These are phyloP conservation scores for Beroe forskalii DNA, from an alignment of 37 sponge, comb jelly and placozoan species.

Conservation along the genomic window DNA sequence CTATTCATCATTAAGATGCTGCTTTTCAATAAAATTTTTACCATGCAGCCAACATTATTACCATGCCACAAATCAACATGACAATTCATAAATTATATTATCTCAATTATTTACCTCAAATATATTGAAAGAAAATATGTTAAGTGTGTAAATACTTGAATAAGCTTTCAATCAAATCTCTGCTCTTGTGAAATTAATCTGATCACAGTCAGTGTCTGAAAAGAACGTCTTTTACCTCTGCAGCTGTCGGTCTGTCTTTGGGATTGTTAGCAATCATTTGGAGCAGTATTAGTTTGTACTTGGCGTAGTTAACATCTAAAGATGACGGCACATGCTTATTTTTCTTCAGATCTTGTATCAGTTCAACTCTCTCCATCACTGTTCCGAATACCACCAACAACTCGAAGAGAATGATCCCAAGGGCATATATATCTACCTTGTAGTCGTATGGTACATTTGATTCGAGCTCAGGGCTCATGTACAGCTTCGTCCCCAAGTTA, in stretches of 20 bases:
- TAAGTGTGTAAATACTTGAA: too few relatives aligned
- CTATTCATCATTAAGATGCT: too few relatives aligned
- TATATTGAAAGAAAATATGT: too few relatives aligned
- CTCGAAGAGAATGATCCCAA: constrained; percentile 81
- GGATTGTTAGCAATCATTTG: constrained; percentile 18
- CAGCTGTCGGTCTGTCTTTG: constrained; percentile 28
- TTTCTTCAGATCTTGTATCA: constrained; percentile 33
- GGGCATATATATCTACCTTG: constrained; percentile 77
- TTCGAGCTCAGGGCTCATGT: constrained; percentile 64
- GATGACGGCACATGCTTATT: neutral
- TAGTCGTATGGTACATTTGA: constrained; percentile 64
- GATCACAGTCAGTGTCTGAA: neutral
- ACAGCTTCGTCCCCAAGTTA: constrained; percentile 55
- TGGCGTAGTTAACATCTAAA: neutral
- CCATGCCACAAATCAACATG: too few relatives aligned
- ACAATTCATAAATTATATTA: too few relatives aligned
- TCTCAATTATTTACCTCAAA: too few relatives aligned
- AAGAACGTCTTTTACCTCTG: constrained; percentile 16
- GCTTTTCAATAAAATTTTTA: too few relatives aligned
- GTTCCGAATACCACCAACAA: constrained; percentile 69
- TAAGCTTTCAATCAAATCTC: too few relatives aligned
- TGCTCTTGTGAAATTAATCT: too few relatives aligned
- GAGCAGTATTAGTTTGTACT: constrained; percentile 13
- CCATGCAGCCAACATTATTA: too few relatives aligned
- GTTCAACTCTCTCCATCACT: constrained; percentile 73